Evolutionary conservation across 1,140 invertebrate species (phyloP).

Genomic region (Microplitis demolitor): DNA sequence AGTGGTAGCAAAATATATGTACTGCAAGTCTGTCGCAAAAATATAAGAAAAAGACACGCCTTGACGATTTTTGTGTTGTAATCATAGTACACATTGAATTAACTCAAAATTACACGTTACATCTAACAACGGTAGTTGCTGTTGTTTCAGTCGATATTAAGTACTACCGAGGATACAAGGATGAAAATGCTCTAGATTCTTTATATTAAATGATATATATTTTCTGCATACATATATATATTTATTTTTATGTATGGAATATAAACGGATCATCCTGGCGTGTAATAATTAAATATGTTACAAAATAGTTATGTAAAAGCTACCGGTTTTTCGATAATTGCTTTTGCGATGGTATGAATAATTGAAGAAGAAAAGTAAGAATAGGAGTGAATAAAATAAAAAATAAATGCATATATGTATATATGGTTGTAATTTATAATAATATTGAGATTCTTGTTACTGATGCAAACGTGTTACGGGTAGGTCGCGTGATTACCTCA

Average conservation of each 20-base stretch:
- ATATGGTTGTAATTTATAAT: background rate
- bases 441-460: slow-evolving; percentile 19
- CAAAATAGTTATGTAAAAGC: background rate
- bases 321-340: background rate
- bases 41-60: slow-evolving; percentile 16
- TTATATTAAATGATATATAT: background rate
- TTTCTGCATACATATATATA: no score
- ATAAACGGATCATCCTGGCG: background rate
- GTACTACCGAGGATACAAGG: background rate
- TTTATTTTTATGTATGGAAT: background rate
- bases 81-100: background rate
- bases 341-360: slow-evolving; percentile 9
- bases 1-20: background rate
- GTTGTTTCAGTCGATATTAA: no score
- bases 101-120: background rate
- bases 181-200: slow-evolving; percentile 9
- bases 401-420: background rate
- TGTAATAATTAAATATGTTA: background rate
- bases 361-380: slow-evolving; percentile 13
- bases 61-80: slow-evolving; percentile 9
- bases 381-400: background rate
- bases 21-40: background rate
- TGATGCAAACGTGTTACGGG: slow-evolving; percentile 21
- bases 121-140: background rate
- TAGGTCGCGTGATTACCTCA: slow-evolving; percentile 28